These are phyloP conservation scores for Hirtodrosophila cameraria DNA, from an alignment of 2,888 invertebrate genomes.

Conservation along the genomic window DNA sequence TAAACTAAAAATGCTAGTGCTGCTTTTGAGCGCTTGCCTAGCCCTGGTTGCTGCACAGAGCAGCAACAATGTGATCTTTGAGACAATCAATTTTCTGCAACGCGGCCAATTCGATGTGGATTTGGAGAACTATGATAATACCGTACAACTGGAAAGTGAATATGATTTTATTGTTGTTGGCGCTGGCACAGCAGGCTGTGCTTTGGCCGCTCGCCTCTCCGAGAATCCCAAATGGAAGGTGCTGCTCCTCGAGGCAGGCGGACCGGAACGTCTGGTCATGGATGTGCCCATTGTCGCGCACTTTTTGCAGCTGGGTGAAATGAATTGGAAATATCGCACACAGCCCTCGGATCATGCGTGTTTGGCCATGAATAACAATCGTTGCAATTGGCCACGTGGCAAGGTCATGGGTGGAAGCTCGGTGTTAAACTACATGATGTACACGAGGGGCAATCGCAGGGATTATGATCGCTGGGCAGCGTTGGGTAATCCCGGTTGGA, in stretches of 20 bases:
- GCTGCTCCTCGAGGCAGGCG: constrained; percentile 90
- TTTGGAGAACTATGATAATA: constrained; percentile 81
- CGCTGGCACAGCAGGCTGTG: constrained; percentile 92
- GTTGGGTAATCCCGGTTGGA: constrained; percentile 90
- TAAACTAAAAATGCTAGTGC: constrained; percentile 17
- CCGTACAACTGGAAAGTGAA: constrained; percentile 82
- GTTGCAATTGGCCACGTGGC: constrained; percentile 92
- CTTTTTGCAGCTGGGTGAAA: constrained; percentile 88
- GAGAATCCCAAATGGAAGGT: constrained; percentile 88
- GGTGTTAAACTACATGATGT: constrained; percentile 92
- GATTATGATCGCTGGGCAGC: constrained; percentile 92
- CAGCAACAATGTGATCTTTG: constrained; percentile 77
- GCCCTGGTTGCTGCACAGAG: constrained; percentile 36
- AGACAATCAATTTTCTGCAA: constrained; percentile 80
- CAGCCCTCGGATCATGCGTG: constrained; percentile 90
- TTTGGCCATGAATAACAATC: constrained; percentile 89
- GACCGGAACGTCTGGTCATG: constrained; percentile 89
- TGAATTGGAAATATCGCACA: constrained; percentile 93
- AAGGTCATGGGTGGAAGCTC: constrained; percentile 93
- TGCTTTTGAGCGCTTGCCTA: constrained; percentile 4
- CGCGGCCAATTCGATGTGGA: constrained; percentile 81
- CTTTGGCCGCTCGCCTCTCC: constrained; percentile 89
- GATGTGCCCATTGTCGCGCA: constrained; percentile 90
- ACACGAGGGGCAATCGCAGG: constrained; percentile 88
- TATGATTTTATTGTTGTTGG: constrained; percentile 92